A percentile compares a stretch with the other conserved stretches of the same genome.
phyloP scores from a whole-genome alignment of 2,797 vertebrate genomes.

The Melanotaenia trifasciata region DNA sequence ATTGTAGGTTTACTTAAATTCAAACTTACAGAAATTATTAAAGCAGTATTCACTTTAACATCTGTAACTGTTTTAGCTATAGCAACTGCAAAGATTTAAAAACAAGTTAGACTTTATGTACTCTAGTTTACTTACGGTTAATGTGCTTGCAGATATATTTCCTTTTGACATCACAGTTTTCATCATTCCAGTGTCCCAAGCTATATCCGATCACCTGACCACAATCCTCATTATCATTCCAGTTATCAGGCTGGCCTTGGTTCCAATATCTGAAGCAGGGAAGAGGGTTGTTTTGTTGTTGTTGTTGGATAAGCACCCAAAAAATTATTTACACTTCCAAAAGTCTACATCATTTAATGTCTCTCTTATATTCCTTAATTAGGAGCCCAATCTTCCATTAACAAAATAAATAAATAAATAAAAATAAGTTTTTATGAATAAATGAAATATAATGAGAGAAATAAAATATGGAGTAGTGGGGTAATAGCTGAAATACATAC shows the following conservation, averaged over 20 bases:
- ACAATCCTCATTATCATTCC: constrained; percentile 74
- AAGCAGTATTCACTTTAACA: neutral
- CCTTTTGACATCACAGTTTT: constrained; percentile 64
- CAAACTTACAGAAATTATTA: neutral
- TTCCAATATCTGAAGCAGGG: constrained; percentile 75
- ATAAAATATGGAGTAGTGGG: neutral
- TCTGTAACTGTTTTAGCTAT: neutral
- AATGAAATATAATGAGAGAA: neutral
- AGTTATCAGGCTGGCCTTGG: constrained; percentile 81
- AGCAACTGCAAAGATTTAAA: neutral
- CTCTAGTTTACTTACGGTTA: constrained; percentile 64
- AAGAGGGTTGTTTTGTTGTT: neutral
- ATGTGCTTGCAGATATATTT: constrained; percentile 83
- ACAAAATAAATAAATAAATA: neutral
- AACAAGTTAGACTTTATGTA: neutral
- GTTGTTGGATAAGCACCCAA: neutral
- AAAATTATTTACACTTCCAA: neutral
- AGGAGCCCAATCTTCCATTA: neutral
- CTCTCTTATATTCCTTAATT: neutral
- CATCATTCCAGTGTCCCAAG: constrained; percentile 81
- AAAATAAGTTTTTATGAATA: neutral
- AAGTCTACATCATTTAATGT: neutral
- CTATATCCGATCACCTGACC: constrained; percentile 69
- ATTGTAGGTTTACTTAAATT: neutral
- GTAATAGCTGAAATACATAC: constrained; percentile 63